Conservation (phyloP, 2,113 vertebrate genomes). For the Numenius arquata region DNA sequence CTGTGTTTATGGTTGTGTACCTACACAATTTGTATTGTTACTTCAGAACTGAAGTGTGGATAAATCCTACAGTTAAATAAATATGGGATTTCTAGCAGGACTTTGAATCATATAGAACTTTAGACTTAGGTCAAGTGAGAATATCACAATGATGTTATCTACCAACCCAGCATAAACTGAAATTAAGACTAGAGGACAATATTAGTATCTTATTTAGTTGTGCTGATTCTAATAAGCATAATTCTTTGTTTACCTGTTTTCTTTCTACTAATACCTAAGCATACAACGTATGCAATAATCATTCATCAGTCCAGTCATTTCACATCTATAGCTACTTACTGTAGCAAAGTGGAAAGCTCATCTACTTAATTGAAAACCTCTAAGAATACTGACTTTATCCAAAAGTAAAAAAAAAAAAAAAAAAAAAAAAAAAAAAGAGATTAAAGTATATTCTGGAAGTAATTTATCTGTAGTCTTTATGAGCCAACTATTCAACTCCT, state of each 20-base stretch:
- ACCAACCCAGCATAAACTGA: not conserved
- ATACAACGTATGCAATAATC: not conserved
- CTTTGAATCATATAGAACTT: not conserved
- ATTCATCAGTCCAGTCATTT: not conserved
- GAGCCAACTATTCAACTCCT: not conserved
- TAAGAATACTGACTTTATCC: not conserved
- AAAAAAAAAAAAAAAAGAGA: not conserved
- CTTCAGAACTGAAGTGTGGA: not conserved
- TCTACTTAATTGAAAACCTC: not conserved
- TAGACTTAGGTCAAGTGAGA: not conserved
- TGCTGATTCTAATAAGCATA: not conserved
- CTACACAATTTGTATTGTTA: not conserved
- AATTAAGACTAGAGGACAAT: not conserved
- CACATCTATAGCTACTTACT: not conserved
- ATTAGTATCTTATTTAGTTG: not conserved
- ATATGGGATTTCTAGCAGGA: not conserved
- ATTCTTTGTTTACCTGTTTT: not conserved
- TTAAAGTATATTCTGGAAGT: not conserved
- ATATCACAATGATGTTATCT: not conserved
- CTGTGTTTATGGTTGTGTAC: not conserved
- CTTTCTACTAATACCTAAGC: not conserved
- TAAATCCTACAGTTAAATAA: not conserved
- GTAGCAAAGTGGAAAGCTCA: not conserved
- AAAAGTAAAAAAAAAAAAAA: not conserved
- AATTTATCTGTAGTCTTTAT: not conserved